Percentiles rank a stretch among this genome's conserved stretches.
Evolutionary conservation across 2,113 vertebrate genomes (phyloP).

Genomic region (Xyrauchen texanus): DNA sequence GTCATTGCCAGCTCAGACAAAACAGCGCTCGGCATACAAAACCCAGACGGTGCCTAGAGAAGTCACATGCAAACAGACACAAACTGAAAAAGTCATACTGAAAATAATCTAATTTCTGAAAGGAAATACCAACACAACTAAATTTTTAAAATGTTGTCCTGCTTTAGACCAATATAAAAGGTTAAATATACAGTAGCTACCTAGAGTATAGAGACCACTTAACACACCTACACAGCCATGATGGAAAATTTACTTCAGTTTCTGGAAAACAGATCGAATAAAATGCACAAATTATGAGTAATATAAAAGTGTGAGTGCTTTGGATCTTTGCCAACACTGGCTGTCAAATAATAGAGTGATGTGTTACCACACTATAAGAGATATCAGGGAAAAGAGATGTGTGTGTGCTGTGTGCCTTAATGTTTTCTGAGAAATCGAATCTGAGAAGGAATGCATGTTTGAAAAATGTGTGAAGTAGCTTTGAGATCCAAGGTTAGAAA

Average conservation of each 20-base stretch:
- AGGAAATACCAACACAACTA: no score
- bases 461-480: conserved; percentile 8
- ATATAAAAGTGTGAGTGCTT: neutral
- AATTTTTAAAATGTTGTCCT: no score
- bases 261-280: conserved; percentile 18
- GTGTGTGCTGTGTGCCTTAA: neutral
- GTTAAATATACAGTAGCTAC: neutral
- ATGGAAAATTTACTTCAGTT: conserved; percentile 31
- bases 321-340: conserved; percentile 4
- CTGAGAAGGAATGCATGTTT: conserved; percentile 3
- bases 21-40: conserved; percentile 18
- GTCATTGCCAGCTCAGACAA: conserved; percentile 23
- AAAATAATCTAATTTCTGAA: neutral
- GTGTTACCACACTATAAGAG: conserved; percentile 3
- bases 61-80: neutral
- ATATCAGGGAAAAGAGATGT: neutral
- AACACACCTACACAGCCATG: conserved; percentile 31
- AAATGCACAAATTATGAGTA: conserved; percentile 28
- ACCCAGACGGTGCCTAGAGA: neutral
- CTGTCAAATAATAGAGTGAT: conserved; percentile 4
- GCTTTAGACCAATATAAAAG: neutral
- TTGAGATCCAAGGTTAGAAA: neutral
- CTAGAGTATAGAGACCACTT: conserved; percentile 29
- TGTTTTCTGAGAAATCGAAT: neutral
- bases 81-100: neutral